These are phyloP conservation scores for Vireo altiloquus DNA, from an alignment of 2,113 vertebrate species.

Conservation along the genomic window DNA sequence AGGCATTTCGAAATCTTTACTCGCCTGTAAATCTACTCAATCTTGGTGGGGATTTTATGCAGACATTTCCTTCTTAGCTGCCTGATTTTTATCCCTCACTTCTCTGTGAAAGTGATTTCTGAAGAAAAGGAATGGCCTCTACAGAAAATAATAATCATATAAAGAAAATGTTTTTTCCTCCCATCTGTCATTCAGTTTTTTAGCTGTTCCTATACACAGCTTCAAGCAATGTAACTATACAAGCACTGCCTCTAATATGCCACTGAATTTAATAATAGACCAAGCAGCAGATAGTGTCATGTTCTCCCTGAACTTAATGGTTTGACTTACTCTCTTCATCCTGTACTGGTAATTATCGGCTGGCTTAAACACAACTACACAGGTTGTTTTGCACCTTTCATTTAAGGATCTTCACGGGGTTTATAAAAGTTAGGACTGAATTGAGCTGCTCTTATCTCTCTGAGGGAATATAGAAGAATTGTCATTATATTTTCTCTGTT, in stretches of 20 bases:
- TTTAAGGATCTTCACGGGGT: background rate
- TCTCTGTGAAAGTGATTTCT: background rate
- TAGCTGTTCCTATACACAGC: background rate
- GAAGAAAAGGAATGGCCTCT: background rate
- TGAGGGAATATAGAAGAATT: background rate
- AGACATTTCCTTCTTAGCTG: rapidly evolving
- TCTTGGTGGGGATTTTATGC: background rate
- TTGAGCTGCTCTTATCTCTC: background rate
- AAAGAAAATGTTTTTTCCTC: background rate
- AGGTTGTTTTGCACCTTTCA: background rate
- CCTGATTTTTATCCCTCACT: background rate
- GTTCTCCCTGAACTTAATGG: background rate
- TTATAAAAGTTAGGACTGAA: background rate
- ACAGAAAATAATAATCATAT: background rate
- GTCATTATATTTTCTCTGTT: background rate
- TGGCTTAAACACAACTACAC: background rate
- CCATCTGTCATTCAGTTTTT: background rate
- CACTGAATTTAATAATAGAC: background rate
- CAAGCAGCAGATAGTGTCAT: background rate
- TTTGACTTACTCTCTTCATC: background rate
- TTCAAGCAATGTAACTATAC: background rate
- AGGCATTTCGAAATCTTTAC: background rate
- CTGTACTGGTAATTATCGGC: background rate
- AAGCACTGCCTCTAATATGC: background rate
- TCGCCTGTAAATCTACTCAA: background rate